phyloP scores from a whole-genome alignment of 2,797 vertebrate species.

The Oreonectes daqikongensis region DNA sequence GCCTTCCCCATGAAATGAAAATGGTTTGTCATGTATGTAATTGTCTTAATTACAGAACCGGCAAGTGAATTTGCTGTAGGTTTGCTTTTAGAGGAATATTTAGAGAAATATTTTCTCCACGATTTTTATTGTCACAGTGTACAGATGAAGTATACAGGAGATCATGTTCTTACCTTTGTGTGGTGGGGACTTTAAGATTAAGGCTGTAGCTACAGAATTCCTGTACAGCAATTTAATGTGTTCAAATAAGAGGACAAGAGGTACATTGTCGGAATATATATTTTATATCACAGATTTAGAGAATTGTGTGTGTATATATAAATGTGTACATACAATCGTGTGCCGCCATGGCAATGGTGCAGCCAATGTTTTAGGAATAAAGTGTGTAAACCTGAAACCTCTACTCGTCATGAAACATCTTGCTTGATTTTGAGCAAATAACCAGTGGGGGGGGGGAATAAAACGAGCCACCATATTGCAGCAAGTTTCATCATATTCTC shows the following conservation, averaged over 20 bases:
- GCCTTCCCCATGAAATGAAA: slow-evolving; percentile 99
- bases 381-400: slow-evolving; percentile 77
- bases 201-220: slow-evolving; percentile 97
- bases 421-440: slow-evolving; percentile 33
- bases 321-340: slow-evolving; percentile 84
- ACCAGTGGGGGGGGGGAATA: slow-evolving; percentile 35
- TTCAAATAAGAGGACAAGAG: slow-evolving; percentile 91
- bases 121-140: slow-evolving; percentile 99
- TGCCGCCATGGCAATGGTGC: slow-evolving; percentile 84
- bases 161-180: slow-evolving; percentile 91
- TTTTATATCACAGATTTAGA: slow-evolving; percentile 99
- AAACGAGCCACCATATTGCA: slow-evolving; percentile 24
- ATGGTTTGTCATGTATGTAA: slow-evolving; percentile 98
- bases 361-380: slow-evolving; percentile 88
- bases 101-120: slow-evolving; percentile 99
- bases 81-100: slow-evolving; percentile 97
- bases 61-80: slow-evolving; percentile 95
- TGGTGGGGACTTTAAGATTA: slow-evolving; percentile 96
- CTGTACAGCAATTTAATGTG: slow-evolving; percentile 99
- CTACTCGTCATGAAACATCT: slow-evolving; percentile 32
- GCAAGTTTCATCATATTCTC: slow-evolving; percentile 42
- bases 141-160: slow-evolving; percentile 92
- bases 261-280: slow-evolving; percentile 99
- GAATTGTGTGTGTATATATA: slow-evolving; percentile 68
- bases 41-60: slow-evolving; percentile 94